Evolutionary conservation across 2,888 invertebrate genomes (phyloP), one percentile per base, ranked within the genome.

Genomic region (Seira musarum): DNA sequence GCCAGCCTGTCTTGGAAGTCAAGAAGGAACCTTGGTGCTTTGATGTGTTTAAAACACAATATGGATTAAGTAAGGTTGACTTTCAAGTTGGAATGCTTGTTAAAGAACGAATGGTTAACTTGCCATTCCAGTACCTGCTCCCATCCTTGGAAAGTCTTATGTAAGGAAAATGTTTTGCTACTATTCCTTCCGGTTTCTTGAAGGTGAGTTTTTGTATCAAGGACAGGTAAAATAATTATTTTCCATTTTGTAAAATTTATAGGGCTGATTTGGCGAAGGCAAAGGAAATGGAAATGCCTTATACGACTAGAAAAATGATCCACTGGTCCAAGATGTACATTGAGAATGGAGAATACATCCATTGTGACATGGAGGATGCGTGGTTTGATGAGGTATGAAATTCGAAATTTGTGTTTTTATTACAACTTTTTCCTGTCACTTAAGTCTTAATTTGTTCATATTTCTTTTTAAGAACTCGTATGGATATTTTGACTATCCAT

Each of bases 31-130:
- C n/a, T n/a, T n/a, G n/a, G n/a, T n/a, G n/a, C n/a, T n/a, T n/a
- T n/a, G n/a, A n/a, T n/a, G n/a, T n/a, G n/a, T n/a, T n/a, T n/a
- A n/a, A n/a, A n/a, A n/a, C n/a, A n/a, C n/a, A n/a, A n/a, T n/a
- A n/a, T n/a, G n/a, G n/a, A n/a, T n/a, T n/a, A n/a, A n/a, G n/a
- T n/a, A n/a, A n/a, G n/a, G n/a, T n/a, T n/a, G n/a, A n/a, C n/a
- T n/a, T n/a, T n/a, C n/a, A n/a, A n/a, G n/a, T n/a, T n/a, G 80
- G 80, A 64, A 35, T 78, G 2, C 30, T 83, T 17, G 63, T 83
- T 10, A 75, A 83, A 64, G 83, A 83, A 57, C 40, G 78, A 19
- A 79, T 83, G 46, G 57, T 80, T 1, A 81, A 81, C 25, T 76
- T 83, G 67, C 83, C 83, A 0, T 65, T 67, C 0, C 64, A 57